Conservation (phyloP, 1,140 invertebrate genomes). For the Aradophagus sp. region DNA sequence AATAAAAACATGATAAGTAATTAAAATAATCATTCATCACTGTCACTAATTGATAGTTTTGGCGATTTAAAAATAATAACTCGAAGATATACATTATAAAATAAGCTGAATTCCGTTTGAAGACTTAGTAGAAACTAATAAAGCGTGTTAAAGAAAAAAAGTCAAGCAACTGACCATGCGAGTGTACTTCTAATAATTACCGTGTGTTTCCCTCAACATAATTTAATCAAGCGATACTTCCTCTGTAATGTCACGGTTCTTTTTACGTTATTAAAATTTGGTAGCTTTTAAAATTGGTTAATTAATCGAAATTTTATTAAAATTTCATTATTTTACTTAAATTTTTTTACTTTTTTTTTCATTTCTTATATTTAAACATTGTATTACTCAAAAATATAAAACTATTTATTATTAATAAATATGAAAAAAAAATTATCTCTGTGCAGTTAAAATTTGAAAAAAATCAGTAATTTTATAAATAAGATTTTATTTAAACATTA, state of each 20-base stretch:
- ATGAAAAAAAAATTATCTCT: not conserved
- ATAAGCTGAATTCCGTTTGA: too few species aligned
- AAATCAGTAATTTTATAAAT: not conserved
- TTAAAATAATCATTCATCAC: too few species aligned
- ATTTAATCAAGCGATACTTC: slow-evolving; percentile 42
- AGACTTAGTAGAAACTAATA: not conserved
- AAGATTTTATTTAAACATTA: slow-evolving; percentile 1
- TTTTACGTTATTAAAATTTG: slow-evolving; percentile 8
- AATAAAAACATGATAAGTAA: too few species aligned
- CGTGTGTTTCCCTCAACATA: slow-evolving; percentile 57
- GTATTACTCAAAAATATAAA: too few species aligned
- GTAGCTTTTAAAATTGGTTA: not conserved
- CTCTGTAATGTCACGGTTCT: slow-evolving; percentile 15
- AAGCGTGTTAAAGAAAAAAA: slow-evolving; percentile 21
- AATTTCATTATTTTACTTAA: not conserved
- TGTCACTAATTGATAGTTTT: too few species aligned
- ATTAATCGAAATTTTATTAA: not conserved
- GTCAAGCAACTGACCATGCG: slow-evolving; percentile 48
- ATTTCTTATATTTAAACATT: too few species aligned
- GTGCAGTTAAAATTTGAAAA: not conserved
- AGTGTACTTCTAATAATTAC: slow-evolving; percentile 64
- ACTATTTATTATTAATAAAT: too few species aligned
- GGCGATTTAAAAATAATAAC: too few species aligned
- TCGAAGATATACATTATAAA: too few species aligned
- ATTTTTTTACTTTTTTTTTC: not conserved